These are phyloP conservation scores for Epistrophe eligans DNA, from an alignment of 2,888 invertebrate species.

Conservation along the genomic window DNA sequence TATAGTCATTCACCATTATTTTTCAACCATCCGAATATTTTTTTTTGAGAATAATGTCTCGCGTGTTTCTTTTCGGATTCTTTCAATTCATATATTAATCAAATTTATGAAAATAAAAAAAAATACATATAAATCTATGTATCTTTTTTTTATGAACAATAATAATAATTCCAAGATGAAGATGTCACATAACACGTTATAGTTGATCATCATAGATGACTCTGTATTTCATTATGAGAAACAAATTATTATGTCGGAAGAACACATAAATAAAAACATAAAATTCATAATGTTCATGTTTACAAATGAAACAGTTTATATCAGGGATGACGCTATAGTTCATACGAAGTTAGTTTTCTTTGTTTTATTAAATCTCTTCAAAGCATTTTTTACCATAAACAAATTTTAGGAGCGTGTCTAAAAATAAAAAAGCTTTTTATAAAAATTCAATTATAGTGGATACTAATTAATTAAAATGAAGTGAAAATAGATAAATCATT, in stretches of 20 bases:
- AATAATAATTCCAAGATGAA: slow-evolving; percentile 13
- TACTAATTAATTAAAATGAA: too few relatives aligned
- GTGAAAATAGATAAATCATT: too few relatives aligned
- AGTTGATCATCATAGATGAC: background rate
- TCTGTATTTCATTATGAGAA: background rate
- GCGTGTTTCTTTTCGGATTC: background rate
- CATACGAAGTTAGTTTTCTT: too few relatives aligned
- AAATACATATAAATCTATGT: slow-evolving; percentile 1
- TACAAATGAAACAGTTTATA: background rate
- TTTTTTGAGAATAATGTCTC: background rate
- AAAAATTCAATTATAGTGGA: too few relatives aligned
- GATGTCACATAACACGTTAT: slow-evolving; percentile 22
- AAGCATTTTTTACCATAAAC: too few relatives aligned
- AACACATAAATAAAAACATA: background rate
- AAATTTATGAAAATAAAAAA: slow-evolving; percentile 20
- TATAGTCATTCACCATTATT: slow-evolving; percentile 8
- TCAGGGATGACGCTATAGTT: too few relatives aligned
- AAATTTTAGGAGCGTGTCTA: too few relatives aligned
- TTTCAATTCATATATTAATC: slow-evolving; percentile 13
- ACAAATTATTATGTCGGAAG: slow-evolving; percentile 16
- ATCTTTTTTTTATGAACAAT: slow-evolving; percentile 27
- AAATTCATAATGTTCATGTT: background rate
- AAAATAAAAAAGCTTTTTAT: too few relatives aligned
- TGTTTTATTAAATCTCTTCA: too few relatives aligned
- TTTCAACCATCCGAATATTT: background rate